Conservation (phyloP, 2,888 invertebrate genomes). For the Siphonodentalium dalli region DNA sequence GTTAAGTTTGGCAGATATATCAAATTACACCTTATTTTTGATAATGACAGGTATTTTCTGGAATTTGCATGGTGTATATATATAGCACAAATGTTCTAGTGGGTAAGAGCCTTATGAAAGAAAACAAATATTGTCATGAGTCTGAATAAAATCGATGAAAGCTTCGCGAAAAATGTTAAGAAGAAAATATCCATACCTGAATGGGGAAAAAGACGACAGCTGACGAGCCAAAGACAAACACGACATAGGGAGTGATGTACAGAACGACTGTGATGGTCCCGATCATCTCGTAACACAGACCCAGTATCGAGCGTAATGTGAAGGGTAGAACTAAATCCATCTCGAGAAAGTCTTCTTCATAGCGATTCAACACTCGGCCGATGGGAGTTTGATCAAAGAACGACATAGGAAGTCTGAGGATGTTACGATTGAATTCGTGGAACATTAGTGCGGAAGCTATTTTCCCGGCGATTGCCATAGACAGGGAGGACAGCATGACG, state of each 20-base stretch:
- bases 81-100: no score
- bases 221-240: constrained; percentile 38
- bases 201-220: constrained; percentile 43
- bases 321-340: constrained; percentile 57
- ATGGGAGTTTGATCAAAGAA: constrained; percentile 62
- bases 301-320: constrained; percentile 55
- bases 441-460: constrained; percentile 62
- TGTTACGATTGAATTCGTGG: constrained; percentile 48
- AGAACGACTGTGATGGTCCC: constrained; percentile 41
- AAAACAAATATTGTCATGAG: no score
- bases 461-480: constrained; percentile 64
- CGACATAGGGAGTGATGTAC: constrained; percentile 39
- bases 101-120: no score
- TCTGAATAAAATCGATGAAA: no score
- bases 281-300: constrained; percentile 37
- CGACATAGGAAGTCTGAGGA: constrained; percentile 50
- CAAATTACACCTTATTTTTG: no score
- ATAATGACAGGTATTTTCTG: no score
- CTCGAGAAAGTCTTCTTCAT: constrained; percentile 47
- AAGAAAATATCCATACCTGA: no score
- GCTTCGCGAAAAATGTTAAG: no score
- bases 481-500: constrained; percentile 40
- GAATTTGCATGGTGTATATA: no score
- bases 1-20: no score
- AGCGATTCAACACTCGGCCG: constrained; percentile 66